phyloP scores from a whole-genome alignment of 2,797 vertebrate species.

The Amphiprion clarkii region DNA sequence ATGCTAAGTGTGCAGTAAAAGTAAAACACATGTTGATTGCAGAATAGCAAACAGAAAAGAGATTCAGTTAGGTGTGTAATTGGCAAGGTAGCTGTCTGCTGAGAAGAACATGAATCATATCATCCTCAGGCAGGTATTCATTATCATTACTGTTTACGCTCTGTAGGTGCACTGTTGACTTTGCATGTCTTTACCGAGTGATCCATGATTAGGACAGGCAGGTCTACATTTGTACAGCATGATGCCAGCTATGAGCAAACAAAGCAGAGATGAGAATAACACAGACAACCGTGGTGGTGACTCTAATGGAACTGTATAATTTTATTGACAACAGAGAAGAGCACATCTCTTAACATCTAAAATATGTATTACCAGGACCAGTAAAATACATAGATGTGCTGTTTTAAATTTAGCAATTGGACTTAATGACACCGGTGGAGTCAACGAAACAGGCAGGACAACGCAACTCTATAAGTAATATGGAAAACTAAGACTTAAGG shows the following conservation, averaged over 20 bases:
- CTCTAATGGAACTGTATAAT: neutral
- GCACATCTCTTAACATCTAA: neutral
- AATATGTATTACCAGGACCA: neutral
- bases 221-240: constrained; percentile 1
- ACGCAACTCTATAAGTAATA: too few relatives aligned
- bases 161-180: constrained; percentile 11
- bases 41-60: constrained; percentile 35
- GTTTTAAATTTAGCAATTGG: neutral
- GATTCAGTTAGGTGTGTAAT: constrained; percentile 31
- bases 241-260: constrained; percentile 13
- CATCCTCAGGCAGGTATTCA: constrained; percentile 25
- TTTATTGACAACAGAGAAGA: neutral
- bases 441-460: too few relatives aligned
- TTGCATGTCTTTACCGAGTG: constrained; percentile 29
- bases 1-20: constrained; percentile 7
- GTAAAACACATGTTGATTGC: constrained; percentile 22
- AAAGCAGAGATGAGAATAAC: neutral
- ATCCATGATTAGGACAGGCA: constrained; percentile 22
- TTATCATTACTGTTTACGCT: constrained; percentile 26
- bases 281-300: neutral
- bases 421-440: too few relatives aligned
- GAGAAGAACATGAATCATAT: constrained; percentile 33
- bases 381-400: neutral
- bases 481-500: too few relatives aligned
- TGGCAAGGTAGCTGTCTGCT: constrained; percentile 22